phyloP scores from a whole-genome alignment of 2,888 invertebrate species.

The Neria commutata region DNA sequence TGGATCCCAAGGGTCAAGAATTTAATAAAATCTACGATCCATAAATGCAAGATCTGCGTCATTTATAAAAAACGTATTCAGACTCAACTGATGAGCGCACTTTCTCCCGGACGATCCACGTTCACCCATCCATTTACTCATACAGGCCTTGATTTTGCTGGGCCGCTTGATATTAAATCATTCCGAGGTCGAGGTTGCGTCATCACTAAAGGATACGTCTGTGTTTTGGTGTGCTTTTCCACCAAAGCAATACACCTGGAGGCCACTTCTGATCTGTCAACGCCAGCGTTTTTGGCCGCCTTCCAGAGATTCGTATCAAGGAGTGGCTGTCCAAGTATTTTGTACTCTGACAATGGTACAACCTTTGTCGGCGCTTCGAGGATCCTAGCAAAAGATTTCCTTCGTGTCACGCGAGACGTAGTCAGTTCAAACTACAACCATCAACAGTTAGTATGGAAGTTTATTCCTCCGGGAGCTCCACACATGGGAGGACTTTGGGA shows the following conservation, averaged over 20 bases:
- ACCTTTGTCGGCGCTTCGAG: conserved; percentile 13
- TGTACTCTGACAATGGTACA: conserved; percentile 26
- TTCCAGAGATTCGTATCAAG: conserved; percentile 22
- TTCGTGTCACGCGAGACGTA: background rate
- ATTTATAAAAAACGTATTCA: no score
- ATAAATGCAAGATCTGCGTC: conserved; percentile 5
- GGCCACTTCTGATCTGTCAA: conserved; percentile 18
- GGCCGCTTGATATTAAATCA: conserved; percentile 26
- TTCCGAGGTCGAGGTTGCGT: conserved; percentile 18
- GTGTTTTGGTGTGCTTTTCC: conserved; percentile 27
- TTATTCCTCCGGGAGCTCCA: conserved; percentile 7
- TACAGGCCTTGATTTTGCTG: conserved; percentile 27
- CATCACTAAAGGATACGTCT: conserved; percentile 27
- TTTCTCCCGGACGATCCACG: background rate
- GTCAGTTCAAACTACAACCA: background rate
- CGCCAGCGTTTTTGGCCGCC: conserved; percentile 27
- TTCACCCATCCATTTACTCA: conserved; percentile 21
- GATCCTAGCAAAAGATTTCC: conserved; percentile 7
- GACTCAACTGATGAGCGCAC: background rate
- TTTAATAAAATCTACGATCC: conserved; percentile 6
- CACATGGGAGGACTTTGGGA: conserved; percentile 9
- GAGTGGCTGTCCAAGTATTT: conserved; percentile 22
- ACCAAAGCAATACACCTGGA: conserved; percentile 28
- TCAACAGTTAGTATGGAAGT: background rate
- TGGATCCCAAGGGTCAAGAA: conserved; percentile 9